A percentile compares a stretch with the other conserved stretches of the same genome.
These are phyloP conservation scores for Cryptoblepharus egeriae DNA, from an alignment of 2,797 vertebrate genomes.

Conservation along the genomic window DNA sequence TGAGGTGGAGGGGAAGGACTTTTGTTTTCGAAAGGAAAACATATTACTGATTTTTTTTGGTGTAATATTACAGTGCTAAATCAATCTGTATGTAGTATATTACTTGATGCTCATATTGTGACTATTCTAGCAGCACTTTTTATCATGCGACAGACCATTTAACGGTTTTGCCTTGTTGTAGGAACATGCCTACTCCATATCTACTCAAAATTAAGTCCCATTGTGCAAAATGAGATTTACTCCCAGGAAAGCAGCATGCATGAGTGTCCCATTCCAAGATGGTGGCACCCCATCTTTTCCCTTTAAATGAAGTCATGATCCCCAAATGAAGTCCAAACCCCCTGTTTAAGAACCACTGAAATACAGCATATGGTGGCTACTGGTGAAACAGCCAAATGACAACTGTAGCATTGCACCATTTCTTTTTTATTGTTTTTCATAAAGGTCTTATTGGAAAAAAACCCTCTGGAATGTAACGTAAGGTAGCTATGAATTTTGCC, in stretches of 20 bases:
- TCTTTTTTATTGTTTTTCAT: neutral
- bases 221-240: too few relatives aligned
- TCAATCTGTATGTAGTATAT: conserved; percentile 74
- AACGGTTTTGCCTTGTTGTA: too few relatives aligned
- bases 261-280: too few relatives aligned
- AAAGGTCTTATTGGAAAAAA: neutral
- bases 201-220: too few relatives aligned
- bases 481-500: neutral
- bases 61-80: conserved; percentile 73
- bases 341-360: too few relatives aligned
- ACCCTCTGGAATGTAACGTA: neutral
- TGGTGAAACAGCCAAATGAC: conserved; percentile 15
- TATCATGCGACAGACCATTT: too few relatives aligned
- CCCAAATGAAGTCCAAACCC: too few relatives aligned
- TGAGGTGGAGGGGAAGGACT: conserved; percentile 38
- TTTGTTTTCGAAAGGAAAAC: conserved; percentile 52
- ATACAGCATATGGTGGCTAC: neutral
- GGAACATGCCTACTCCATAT: too few relatives aligned
- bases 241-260: too few relatives aligned
- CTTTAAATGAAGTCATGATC: too few relatives aligned
- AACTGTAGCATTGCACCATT: accelerated
- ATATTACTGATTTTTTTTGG: conserved; percentile 71
- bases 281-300: too few relatives aligned
- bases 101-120: conserved; percentile 27
- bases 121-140: conserved; percentile 75